phyloP scores from a whole-genome alignment of 2,797 vertebrate species.

The Pseudochaenichthys georgianus region DNA sequence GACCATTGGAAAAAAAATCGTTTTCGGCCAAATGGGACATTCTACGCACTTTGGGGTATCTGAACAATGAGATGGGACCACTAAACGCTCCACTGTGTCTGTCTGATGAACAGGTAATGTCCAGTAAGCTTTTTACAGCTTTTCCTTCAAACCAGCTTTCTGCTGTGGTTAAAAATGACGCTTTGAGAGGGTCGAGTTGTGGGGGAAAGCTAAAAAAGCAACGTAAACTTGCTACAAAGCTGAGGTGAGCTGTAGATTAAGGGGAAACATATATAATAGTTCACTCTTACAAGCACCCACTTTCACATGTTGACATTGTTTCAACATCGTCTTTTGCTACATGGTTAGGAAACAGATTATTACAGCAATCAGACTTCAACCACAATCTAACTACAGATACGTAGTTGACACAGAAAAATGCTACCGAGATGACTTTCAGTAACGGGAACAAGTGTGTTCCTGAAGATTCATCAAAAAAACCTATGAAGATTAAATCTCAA shows the following conservation, averaged over 20 bases:
- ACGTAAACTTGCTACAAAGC: neutral
- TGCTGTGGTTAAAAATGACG: too few species aligned
- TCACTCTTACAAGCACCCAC: too few species aligned
- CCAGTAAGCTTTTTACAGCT: too few species aligned
- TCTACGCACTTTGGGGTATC: too few species aligned
- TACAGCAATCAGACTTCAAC: neutral
- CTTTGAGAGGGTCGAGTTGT: too few species aligned
- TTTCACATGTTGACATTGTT: neutral
- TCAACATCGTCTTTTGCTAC: neutral
- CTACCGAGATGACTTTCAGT: conserved; percentile 25
- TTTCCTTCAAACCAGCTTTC: too few species aligned
- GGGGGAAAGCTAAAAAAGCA: too few species aligned
- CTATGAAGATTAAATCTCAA: neutral
- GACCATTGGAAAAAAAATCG: too few species aligned
- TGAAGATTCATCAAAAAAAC: neutral
- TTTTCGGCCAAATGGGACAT: too few species aligned
- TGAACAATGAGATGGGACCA: too few species aligned
- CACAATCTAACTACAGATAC: neutral
- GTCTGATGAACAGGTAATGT: too few species aligned
- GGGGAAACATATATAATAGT: neutral
- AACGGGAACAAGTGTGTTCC: neutral
- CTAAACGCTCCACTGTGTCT: neutral
- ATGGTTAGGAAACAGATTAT: neutral
- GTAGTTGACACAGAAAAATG: neutral
- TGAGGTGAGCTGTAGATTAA: neutral